Percentiles rank a stretch among this genome's conserved stretches.
Evolutionary conservation across 2,888 invertebrate genomes (phyloP).

Genomic region (Hermodice carunculata): DNA sequence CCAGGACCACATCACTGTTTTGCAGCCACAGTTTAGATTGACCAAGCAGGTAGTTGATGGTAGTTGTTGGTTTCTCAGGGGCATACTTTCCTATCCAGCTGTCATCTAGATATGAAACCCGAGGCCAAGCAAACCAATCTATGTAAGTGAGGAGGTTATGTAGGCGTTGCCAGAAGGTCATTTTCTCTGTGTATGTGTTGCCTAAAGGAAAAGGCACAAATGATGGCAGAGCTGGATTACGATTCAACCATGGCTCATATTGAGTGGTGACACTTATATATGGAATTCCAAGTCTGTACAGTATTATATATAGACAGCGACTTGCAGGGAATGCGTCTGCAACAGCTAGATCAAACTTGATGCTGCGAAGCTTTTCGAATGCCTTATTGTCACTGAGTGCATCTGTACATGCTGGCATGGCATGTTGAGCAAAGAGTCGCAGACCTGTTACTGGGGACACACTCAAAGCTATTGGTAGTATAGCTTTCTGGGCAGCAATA

Average conservation of each 20-base stretch:
- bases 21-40: constrained; percentile 23
- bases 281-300: constrained; percentile 28
- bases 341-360: constrained; percentile 28
- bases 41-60: constrained; percentile 13
- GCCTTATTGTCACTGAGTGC: constrained; percentile 20
- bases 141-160: constrained; percentile 21
- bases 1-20: constrained; percentile 28
- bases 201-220: constrained; percentile 26
- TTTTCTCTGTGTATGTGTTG: constrained; percentile 10
- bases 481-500: no score
- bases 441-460: not conserved
- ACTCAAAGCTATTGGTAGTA: not conserved
- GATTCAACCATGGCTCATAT: constrained; percentile 31
- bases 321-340: constrained; percentile 22
- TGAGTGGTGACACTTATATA: constrained; percentile 20
- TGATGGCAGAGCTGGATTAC: constrained; percentile 31
- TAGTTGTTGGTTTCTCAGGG: constrained; percentile 14
- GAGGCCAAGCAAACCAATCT: constrained; percentile 24
- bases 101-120: constrained; percentile 21
- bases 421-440: constrained; percentile 6
- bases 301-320: constrained; percentile 19
- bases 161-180: constrained; percentile 31
- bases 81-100: constrained; percentile 18
- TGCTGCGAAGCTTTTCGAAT: not conserved
- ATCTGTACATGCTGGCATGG: constrained; percentile 21